Conservation (phyloP, 2,797 vertebrate species). For the Hippopotamyrus pictus region DNA sequence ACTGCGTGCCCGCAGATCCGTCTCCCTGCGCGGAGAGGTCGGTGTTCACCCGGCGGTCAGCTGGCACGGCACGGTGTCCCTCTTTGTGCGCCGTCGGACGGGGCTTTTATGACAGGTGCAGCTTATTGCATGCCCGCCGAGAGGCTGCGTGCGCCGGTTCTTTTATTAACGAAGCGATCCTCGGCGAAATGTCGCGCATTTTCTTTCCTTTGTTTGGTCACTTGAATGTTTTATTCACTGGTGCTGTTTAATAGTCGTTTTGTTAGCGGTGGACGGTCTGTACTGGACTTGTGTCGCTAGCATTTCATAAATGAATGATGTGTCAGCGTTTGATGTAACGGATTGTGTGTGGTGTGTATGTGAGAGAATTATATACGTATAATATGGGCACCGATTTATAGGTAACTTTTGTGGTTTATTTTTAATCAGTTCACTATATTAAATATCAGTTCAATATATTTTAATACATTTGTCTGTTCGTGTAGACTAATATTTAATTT, state of each 20-base stretch:
- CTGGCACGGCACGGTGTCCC: not conserved
- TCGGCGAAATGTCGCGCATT: not conserved
- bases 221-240: not conserved
- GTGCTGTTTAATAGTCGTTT: not conserved
- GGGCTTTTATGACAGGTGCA: slow-evolving; percentile 21
- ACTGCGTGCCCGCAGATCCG: slow-evolving; percentile 31
- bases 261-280: not conserved
- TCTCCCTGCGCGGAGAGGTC: slow-evolving; percentile 30
- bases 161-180: not conserved
- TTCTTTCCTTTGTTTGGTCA: not conserved
- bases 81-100: slow-evolving; percentile 9
- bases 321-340: not conserved
- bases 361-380: not conserved
- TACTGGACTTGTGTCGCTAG: not conserved
- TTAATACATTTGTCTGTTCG: not conserved
- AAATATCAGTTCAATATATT: not conserved
- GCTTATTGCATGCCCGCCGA: not conserved
- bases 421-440: not conserved
- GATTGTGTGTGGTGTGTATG: not conserved
- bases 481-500: not conserved
- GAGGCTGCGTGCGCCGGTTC: not conserved
- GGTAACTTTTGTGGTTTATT: not conserved
- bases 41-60: slow-evolving; percentile 1
- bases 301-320: slow-evolving; percentile 1
- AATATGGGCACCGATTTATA: not conserved